Percentiles rank a stretch among this genome's conserved stretches.
These are phyloP conservation scores for Tachysurus fulvidraco DNA, from an alignment of 2,113 vertebrate genomes.

Conservation along the genomic window DNA sequence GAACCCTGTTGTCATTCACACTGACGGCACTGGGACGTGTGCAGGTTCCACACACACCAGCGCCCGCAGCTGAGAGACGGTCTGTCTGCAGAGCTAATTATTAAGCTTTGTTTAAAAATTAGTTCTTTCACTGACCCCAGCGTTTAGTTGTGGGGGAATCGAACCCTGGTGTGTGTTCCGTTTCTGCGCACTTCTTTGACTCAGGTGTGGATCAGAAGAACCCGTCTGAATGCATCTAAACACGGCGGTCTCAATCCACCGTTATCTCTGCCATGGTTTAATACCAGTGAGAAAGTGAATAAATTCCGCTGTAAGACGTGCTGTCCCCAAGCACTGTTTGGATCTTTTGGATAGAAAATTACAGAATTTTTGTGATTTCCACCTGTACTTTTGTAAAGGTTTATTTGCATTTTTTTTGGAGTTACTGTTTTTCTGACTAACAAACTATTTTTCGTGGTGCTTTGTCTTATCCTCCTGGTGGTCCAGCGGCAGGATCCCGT, in stretches of 20 bases:
- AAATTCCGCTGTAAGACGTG: neutral
- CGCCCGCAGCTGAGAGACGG: neutral
- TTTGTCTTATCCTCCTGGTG: too few species aligned
- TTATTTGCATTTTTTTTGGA: too few species aligned
- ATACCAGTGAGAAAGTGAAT: neutral
- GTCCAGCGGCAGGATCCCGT: too few species aligned
- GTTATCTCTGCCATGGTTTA: neutral
- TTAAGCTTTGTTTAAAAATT: neutral
- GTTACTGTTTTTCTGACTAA: too few species aligned
- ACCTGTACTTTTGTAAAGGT: too few species aligned
- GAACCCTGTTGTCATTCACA: slow-evolving; percentile 31
- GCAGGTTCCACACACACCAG: neutral
- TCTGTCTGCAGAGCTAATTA: neutral
- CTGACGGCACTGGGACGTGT: slow-evolving; percentile 12
- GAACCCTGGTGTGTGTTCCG: neutral
- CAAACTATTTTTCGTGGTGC: too few species aligned
- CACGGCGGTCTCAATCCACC: neutral
- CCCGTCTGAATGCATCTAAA: neutral
- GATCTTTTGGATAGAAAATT: too few species aligned
- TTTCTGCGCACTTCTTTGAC: neutral
- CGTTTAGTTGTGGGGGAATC: neutral
- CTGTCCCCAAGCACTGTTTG: too few species aligned
- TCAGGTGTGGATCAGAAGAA: slow-evolving; percentile 1
- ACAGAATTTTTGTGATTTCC: too few species aligned
- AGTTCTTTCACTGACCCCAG: neutral